Percentiles rank a stretch among this genome's conserved stretches.
Conservation (phyloP, 2,888 invertebrate species). For the Pristionchus mayeri region DNA sequence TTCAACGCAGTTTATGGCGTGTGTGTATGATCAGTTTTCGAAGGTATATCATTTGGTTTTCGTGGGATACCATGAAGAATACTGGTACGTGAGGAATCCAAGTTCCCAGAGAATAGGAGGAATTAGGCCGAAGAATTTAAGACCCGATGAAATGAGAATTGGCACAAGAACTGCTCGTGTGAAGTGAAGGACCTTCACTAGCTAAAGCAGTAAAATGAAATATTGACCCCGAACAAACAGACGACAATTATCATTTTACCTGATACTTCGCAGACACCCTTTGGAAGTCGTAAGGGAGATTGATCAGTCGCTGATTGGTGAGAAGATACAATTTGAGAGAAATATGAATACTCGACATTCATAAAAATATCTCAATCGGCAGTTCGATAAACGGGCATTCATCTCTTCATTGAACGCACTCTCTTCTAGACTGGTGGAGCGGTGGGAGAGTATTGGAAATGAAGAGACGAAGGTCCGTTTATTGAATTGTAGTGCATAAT, state of each 20-base stretch:
- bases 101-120: neutral
- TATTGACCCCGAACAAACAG: no score
- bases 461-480: no score
- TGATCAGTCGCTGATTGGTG: neutral
- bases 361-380: no score
- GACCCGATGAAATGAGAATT: neutral
- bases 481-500: no score
- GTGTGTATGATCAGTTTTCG: neutral
- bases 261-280: neutral
- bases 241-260: neutral
- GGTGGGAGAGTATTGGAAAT: no score
- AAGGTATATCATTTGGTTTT: no score
- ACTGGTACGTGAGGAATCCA: neutral
- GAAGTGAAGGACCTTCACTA: conserved; percentile 5
- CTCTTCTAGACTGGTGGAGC: no score
- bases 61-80: neutral
- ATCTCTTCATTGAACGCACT: no score
- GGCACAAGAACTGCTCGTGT: neutral
- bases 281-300: neutral
- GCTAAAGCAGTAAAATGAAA: neutral
- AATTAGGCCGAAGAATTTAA: neutral
- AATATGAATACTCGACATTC: no score
- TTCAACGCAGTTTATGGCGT: neutral
- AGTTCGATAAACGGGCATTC: no score
- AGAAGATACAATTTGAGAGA: neutral